Percentiles rank a stretch among this genome's conserved stretches.
These are phyloP conservation scores for Coenonympha glycerion DNA, from an alignment of 2,888 invertebrate genomes.

Conservation along the genomic window DNA sequence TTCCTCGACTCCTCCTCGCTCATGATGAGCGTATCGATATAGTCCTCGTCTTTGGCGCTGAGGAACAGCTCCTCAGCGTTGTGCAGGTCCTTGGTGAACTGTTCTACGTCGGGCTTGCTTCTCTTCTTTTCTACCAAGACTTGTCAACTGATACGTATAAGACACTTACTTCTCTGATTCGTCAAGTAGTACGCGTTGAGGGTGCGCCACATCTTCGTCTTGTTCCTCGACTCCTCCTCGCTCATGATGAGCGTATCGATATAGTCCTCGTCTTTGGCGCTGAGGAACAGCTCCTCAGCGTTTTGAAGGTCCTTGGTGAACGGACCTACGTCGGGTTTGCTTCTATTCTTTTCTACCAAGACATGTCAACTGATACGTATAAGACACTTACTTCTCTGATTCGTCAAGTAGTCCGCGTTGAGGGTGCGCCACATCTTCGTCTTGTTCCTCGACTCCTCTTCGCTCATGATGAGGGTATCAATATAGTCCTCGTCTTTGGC, in stretches of 20 bases:
- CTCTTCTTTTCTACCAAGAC: no score
- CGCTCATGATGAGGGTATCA: conserved; percentile 84
- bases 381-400: conserved; percentile 80
- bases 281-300: conserved; percentile 79
- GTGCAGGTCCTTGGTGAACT: no score
- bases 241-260: conserved; percentile 86
- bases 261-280: conserved; percentile 91
- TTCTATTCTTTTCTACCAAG: no score
- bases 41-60: conserved; percentile 89
- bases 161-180: conserved; percentile 82
- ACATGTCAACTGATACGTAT: no score
- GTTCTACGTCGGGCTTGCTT: no score
- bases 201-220: conserved; percentile 90
- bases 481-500: conserved; percentile 93
- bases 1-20: conserved; percentile 83
- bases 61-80: conserved; percentile 82
- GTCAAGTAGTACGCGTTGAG: conserved; percentile 91
- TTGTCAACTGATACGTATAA: no score
- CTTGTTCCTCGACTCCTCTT: conserved; percentile 88
- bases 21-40: conserved; percentile 89
- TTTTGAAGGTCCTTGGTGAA: conserved; percentile 49
- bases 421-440: conserved; percentile 89
- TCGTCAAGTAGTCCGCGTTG: conserved; percentile 90
- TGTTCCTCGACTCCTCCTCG: conserved; percentile 86
- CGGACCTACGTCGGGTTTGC: no score